Evolutionary conservation across 2,113 vertebrate species (phyloP).

Genomic region (Coregonus clupeaformis): DNA sequence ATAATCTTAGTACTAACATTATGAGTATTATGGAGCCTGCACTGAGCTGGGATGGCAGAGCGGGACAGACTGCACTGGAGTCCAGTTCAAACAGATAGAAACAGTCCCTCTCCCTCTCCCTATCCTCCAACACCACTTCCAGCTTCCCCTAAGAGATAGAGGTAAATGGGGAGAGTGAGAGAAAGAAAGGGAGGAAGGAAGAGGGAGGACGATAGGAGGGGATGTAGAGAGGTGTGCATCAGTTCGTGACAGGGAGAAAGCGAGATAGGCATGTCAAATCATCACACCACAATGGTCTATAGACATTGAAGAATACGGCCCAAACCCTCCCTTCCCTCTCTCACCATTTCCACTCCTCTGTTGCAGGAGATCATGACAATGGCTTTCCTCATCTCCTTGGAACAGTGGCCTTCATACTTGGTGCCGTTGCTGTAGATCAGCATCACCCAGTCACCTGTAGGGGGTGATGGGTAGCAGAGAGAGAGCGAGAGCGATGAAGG

Average conservation of each 20-base stretch:
- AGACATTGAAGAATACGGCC: too few species aligned
- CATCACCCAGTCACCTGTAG: slow-evolving; percentile 91
- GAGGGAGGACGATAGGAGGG: not conserved
- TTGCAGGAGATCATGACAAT: slow-evolving; percentile 92
- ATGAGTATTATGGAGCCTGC: slow-evolving; percentile 88
- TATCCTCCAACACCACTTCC: slow-evolving; percentile 77
- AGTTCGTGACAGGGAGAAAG: too few species aligned
- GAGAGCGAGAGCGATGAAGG: not conserved
- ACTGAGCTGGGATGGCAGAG: slow-evolving; percentile 78
- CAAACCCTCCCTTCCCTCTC: not conserved
- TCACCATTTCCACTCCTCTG: slow-evolving; percentile 71
- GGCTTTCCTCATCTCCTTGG: slow-evolving; percentile 76
- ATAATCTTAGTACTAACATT: slow-evolving; percentile 76
- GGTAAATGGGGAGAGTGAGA: not conserved
- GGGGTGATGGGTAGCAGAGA: slow-evolving; percentile 19
- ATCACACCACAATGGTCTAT: too few species aligned
- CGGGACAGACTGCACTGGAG: slow-evolving; percentile 81
- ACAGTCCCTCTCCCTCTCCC: slow-evolving; percentile 76
- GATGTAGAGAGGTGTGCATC: too few species aligned
- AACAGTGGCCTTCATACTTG: slow-evolving; percentile 78
- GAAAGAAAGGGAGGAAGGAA: not conserved
- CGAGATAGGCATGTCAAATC: too few species aligned
- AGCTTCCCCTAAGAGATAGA: slow-evolving; percentile 73
- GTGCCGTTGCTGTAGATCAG: slow-evolving; percentile 84
- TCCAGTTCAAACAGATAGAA: slow-evolving; percentile 95